phyloP scores from a whole-genome alignment of 2,797 vertebrate genomes.

The Dendrocincla tyrannina region DNA sequence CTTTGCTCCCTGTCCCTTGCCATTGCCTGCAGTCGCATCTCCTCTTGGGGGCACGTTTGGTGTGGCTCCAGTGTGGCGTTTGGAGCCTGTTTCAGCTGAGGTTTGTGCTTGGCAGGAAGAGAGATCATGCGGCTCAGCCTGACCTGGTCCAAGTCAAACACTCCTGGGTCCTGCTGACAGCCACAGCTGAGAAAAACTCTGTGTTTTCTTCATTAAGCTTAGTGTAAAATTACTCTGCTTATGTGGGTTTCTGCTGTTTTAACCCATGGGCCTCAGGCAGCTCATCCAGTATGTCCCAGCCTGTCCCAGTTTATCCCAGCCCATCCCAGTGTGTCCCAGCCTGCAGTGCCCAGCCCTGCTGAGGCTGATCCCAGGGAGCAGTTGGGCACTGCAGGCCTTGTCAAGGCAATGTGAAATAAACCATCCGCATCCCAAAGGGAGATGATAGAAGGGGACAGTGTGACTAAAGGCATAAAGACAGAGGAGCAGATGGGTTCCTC shows the following conservation, averaged over 20 bases:
- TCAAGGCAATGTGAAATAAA: not conserved
- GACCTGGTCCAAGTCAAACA: not conserved
- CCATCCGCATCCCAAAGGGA: not conserved
- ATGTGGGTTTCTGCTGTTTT: not conserved
- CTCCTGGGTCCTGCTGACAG: not conserved
- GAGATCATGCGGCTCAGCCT: not conserved
- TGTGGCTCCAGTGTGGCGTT: not conserved
- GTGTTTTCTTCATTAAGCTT: not conserved
- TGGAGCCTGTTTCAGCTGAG: not conserved
- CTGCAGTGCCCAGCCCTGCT: not conserved
- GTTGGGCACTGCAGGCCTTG: not conserved
- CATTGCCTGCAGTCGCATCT: not conserved
- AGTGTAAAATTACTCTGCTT: not conserved
- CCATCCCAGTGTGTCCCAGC: not conserved
- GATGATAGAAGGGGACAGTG: not conserved
- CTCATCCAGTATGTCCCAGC: not conserved
- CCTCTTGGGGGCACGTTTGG: not conserved
- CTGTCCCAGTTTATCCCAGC: not conserved
- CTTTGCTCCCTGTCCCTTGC: not conserved
- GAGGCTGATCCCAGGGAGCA: not conserved
- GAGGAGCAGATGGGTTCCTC: slow-evolving; percentile 7
- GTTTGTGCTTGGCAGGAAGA: not conserved
- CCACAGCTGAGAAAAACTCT: not conserved
- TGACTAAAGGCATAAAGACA: slow-evolving; percentile 35
- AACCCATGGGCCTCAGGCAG: not conserved